phyloP scores from a whole-genome alignment of 2,797 vertebrate species.

The Enoplosus armatus region DNA sequence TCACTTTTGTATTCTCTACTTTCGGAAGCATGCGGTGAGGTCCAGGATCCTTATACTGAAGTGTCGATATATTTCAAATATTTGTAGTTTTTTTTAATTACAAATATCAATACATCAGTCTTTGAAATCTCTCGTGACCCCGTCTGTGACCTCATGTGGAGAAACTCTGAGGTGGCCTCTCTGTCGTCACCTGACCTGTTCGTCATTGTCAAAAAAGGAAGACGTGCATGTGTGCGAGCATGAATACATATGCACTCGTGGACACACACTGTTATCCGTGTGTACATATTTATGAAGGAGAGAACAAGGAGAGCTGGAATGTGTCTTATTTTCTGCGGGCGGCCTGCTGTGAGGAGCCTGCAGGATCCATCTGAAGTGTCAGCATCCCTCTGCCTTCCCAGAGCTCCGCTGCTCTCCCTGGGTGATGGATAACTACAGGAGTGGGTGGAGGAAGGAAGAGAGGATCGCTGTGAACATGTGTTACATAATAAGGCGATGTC shows the following conservation, averaged over 20 bases:
- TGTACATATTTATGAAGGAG: conserved; percentile 57
- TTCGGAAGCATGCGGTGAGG: not conserved
- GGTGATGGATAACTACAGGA: conserved; percentile 50
- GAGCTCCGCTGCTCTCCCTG: conserved; percentile 47
- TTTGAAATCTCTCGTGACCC: not conserved
- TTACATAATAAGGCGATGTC: conserved; percentile 23
- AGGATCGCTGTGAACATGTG: conserved; percentile 55
- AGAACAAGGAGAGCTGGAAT: conserved; percentile 66
- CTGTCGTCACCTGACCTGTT: not conserved
- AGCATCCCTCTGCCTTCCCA: conserved; percentile 52
- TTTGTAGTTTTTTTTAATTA: not conserved
- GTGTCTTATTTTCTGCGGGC: conserved; percentile 62
- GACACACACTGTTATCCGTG: conserved; percentile 29
- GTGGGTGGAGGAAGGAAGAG: conserved; percentile 45
- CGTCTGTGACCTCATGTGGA: conserved; percentile 9
- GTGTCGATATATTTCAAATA: not conserved
- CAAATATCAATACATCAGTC: conserved; percentile 9
- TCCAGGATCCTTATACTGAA: not conserved
- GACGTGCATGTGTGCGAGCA: not conserved
- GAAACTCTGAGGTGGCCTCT: conserved; percentile 26
- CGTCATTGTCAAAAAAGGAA: not conserved
- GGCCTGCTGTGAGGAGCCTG: conserved; percentile 55
- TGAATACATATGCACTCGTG: conserved; percentile 1
- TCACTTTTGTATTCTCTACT: not conserved
- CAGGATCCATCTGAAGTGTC: conserved; percentile 69